phyloP scores from a whole-genome alignment of 1,140 invertebrate genomes.

The Cherax quadricarinatus region DNA sequence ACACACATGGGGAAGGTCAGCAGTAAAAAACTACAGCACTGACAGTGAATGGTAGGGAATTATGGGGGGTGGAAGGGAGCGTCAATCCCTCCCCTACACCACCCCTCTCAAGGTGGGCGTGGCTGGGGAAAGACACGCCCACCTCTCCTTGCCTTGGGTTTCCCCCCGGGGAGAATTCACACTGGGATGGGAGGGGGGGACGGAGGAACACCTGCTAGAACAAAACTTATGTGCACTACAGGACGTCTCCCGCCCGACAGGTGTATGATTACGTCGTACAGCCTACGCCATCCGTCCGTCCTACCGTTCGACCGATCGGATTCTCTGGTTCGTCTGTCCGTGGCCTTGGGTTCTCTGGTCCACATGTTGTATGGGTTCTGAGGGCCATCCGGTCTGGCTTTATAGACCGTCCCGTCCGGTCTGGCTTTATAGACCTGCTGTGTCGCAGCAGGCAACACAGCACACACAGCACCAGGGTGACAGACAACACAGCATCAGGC shows the following conservation, averaged over 20 bases:
- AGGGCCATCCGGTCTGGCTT: neutral
- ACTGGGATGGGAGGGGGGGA: neutral
- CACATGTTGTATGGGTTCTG: too few relatives aligned
- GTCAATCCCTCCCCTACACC: constrained; percentile 39
- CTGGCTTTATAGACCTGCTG: neutral
- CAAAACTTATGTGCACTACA: constrained; percentile 20
- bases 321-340: neutral
- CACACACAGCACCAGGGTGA: neutral
- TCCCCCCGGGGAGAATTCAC: neutral
- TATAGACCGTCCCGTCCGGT: neutral
- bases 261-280: constrained; percentile 45
- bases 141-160: neutral
- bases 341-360: neutral
- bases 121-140: constrained; percentile 19
- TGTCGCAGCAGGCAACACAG: too few relatives aligned
- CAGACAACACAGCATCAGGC: neutral
- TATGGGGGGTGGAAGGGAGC: constrained; percentile 21
- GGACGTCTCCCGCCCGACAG: constrained; percentile 21
- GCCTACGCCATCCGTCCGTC: constrained; percentile 37
- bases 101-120: constrained; percentile 44
- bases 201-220: neutral
- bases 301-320: constrained; percentile 15
- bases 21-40: constrained; percentile 46
- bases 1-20: neutral
- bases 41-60: constrained; percentile 56